These are phyloP conservation scores for Resseliella maxima DNA, from an alignment of 2,888 invertebrate genomes.

Conservation along the genomic window DNA sequence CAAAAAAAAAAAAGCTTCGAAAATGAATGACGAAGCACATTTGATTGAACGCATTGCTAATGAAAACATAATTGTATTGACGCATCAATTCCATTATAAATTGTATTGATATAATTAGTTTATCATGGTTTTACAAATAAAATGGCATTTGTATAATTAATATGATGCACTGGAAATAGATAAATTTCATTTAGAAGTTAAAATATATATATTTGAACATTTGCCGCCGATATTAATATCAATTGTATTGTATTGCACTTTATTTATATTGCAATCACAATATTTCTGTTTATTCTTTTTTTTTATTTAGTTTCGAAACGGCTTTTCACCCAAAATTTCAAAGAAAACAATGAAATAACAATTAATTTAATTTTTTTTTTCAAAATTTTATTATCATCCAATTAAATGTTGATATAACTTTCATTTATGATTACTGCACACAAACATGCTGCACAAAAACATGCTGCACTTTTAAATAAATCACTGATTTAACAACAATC, in stretches of 20 bases:
- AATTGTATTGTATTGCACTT: not conserved
- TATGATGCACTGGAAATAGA: not conserved
- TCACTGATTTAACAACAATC: not conserved
- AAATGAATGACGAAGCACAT: conserved; percentile 26
- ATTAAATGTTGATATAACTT: too few relatives aligned
- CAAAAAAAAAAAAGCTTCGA: not conserved
- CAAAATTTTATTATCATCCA: too few relatives aligned
- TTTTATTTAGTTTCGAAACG: too few relatives aligned
- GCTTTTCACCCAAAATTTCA: too few relatives aligned
- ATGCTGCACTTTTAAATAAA: not conserved
- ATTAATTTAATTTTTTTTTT: too few relatives aligned
- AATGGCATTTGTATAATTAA: conserved; percentile 42
- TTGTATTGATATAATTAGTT: not conserved
- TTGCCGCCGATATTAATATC: not conserved
- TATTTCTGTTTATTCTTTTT: too few relatives aligned
- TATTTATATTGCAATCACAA: not conserved
- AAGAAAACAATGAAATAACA: too few relatives aligned
- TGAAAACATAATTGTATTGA: conserved; percentile 42
- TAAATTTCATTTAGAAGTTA: conserved; percentile 11
- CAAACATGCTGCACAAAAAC: not conserved
- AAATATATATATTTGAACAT: conserved; percentile 25
- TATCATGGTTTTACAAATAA: not conserved
- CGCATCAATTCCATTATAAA: not conserved
- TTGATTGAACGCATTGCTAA: not conserved
- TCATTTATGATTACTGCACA: too few relatives aligned